Conservation (phyloP, 1,140 invertebrate genomes). For the silkworm (Bombyx mori) region DNA sequence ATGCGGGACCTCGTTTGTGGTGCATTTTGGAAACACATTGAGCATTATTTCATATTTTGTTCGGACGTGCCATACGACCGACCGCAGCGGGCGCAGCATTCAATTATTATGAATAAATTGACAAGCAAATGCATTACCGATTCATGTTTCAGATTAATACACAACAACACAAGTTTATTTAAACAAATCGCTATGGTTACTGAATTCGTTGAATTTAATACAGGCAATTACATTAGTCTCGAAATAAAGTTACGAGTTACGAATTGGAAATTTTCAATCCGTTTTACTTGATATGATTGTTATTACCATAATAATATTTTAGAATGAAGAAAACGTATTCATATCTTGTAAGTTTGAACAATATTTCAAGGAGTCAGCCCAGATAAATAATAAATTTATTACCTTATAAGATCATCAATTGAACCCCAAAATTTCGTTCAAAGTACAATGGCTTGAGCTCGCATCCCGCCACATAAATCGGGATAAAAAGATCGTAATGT, state of each 20-base stretch:
- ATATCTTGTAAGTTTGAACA: too few relatives aligned
- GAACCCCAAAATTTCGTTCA: too few relatives aligned
- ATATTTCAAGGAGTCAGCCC: too few relatives aligned
- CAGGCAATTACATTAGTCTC: constrained; percentile 26
- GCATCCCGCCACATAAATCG: not conserved
- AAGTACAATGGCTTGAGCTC: too few relatives aligned
- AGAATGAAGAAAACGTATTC: too few relatives aligned
- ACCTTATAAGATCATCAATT: too few relatives aligned
- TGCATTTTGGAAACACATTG: constrained; percentile 26
- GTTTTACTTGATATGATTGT: too few relatives aligned
- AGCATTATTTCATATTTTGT: constrained; percentile 28
- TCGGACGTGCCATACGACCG: constrained; percentile 24
- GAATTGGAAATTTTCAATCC: not conserved
- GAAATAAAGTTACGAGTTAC: constrained; percentile 5
- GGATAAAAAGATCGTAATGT: not conserved
- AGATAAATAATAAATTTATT: too few relatives aligned
- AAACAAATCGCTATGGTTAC: constrained; percentile 17
- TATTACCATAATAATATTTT: too few relatives aligned
- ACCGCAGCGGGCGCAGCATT: constrained; percentile 34
- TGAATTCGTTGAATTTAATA: constrained; percentile 10
- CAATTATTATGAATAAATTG: constrained; percentile 49
- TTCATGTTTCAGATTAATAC: constrained; percentile 46
- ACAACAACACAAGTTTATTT: constrained; percentile 39
- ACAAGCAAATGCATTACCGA: constrained; percentile 34
- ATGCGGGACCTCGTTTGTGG: constrained; percentile 19